These are phyloP conservation scores for Todiramphus saurophagus DNA, from an alignment of 2,113 vertebrate species.

Conservation along the genomic window DNA sequence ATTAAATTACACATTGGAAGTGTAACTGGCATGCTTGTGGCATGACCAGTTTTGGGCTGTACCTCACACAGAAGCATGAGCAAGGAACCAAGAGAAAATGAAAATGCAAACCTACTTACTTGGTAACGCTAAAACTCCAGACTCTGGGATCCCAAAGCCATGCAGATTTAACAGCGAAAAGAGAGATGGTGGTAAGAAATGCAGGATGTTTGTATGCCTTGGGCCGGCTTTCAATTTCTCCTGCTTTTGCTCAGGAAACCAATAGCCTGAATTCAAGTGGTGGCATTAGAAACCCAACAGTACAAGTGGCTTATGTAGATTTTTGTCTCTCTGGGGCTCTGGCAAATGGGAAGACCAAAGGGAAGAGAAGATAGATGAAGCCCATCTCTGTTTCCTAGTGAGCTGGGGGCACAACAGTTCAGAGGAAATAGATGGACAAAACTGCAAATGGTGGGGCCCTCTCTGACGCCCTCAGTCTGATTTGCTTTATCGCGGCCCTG, in stretches of 20 bases:
- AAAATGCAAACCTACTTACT: background rate
- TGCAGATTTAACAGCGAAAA: background rate
- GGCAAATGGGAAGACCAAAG: background rate
- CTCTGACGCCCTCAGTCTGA: fast-evolving
- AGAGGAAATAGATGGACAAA: background rate
- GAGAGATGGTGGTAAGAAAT: background rate
- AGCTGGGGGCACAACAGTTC: background rate
- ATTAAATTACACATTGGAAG: background rate
- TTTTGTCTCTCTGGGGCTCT: background rate
- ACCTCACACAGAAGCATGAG: background rate
- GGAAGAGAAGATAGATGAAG: background rate
- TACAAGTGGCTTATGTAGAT: background rate
- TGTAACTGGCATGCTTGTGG: background rate
- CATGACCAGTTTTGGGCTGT: background rate
- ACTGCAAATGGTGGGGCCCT: background rate
- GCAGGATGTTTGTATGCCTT: background rate
- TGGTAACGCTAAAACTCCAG: background rate
- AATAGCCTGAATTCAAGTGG: background rate
- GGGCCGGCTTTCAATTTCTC: background rate
- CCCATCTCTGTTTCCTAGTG: background rate
- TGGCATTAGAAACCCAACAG: background rate
- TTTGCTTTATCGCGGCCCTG: background rate
- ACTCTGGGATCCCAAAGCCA: background rate
- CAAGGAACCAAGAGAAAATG: background rate
- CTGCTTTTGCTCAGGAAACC: background rate